These are phyloP conservation scores for Emydura subglobosa DNA, from an alignment of 2,113 vertebrate genomes.

Conservation along the genomic window DNA sequence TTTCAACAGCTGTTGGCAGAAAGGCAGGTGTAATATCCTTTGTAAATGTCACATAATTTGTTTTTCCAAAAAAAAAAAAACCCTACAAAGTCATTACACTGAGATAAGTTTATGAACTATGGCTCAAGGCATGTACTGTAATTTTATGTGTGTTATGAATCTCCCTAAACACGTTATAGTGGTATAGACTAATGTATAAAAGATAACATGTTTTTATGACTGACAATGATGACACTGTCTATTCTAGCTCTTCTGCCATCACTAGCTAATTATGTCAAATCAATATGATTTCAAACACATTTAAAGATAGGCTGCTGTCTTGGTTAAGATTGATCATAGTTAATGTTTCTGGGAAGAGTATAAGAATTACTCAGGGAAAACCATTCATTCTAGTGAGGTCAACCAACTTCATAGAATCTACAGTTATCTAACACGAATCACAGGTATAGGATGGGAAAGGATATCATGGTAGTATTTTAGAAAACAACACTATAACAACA, in stretches of 20 bases:
- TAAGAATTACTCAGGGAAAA: neutral
- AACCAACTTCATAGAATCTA: neutral
- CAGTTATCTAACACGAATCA: neutral
- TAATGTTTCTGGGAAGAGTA: neutral
- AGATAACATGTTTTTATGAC: neutral
- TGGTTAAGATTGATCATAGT: neutral
- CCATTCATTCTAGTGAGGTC: neutral
- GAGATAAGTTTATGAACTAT: neutral
- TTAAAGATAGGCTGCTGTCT: neutral
- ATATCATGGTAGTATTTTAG: neutral
- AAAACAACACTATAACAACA: neutral
- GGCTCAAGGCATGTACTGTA: neutral
- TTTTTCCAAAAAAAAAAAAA: neutral
- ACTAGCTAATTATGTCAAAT: neutral
- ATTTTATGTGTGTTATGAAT: neutral
- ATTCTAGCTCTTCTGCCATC: neutral
- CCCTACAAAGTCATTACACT: neutral
- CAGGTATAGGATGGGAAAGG: neutral
- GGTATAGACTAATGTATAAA: neutral
- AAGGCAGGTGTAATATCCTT: neutral
- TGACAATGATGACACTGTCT: neutral
- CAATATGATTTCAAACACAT: accelerated
- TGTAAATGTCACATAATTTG: neutral
- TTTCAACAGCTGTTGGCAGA: neutral
- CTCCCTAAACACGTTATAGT: neutral